Evolutionary conservation across 2,888 invertebrate species (phyloP), one percentile per base, ranked within the genome.

Genomic region (Cerastoderma edule): DNA sequence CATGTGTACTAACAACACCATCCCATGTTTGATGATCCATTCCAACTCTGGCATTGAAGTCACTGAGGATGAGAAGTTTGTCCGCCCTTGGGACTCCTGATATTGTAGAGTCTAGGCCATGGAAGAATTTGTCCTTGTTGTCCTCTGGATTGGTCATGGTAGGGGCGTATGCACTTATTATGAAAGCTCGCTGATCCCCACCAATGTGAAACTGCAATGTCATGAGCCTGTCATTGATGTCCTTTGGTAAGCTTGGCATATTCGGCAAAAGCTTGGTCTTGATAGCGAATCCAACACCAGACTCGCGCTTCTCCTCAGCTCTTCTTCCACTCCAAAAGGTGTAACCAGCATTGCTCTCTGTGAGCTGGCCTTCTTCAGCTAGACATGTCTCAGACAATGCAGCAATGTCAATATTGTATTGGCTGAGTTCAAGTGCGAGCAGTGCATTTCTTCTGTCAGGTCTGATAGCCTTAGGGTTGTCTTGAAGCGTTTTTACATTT

Each of bases 1-100:
- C 68, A 39, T 73, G 33, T 30, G 2, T 53, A 13, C 66, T 53
- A 13, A 57, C 2, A 22, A 72, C 50, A 19, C 60, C 54, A 16
- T 67, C 33, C 67, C 54, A 32, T 13, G 33, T 8, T n/a, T 67
- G 53, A 44, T n/a, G 22, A n/a, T 67, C 67, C 10, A 22, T 53
- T 1, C 35, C 53, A 8, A 60, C 60, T 8, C 13, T 5, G 33
- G 60, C 33, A 33, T 33, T 60, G 28, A 60, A 33, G 33, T 30
- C 22, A 28, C n/a, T n/a, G n/a, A n/a, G n/a, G 6, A 46, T 44
- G 65, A 65, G n/a, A n/a, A 56, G 53, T 56, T 64, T 64, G 8
- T 75, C 60, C 19, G 22, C 32, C 10, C 16, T 30, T 19, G 32
- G 33, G 4, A n/a, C n/a, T 4, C 16, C 16, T 3, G 16, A 2